These are phyloP conservation scores for Cephalopholis sonnerati DNA, from an alignment of 2,113 vertebrate genomes.

Conservation along the genomic window DNA sequence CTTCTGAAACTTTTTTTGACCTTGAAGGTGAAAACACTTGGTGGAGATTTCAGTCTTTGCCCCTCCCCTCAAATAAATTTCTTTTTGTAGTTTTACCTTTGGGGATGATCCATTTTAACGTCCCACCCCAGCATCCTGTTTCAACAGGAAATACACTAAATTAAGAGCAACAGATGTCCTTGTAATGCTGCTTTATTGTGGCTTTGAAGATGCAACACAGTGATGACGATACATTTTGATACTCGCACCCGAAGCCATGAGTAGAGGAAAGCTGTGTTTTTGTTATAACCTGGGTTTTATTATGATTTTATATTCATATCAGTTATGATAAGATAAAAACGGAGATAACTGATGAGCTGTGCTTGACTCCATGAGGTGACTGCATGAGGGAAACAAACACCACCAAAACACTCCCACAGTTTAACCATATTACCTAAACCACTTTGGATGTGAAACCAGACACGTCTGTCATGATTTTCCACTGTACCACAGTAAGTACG, in stretches of 20 bases:
- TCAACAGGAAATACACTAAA: conserved; percentile 10
- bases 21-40: neutral
- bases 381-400: conserved; percentile 36
- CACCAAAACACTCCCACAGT: neutral
- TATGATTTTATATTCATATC: conserved; percentile 15
- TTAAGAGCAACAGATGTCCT: neutral
- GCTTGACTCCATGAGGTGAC: neutral
- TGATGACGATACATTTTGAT: no score
- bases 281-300: conserved; percentile 6
- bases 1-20: neutral
- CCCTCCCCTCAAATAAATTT: neutral
- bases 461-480: neutral
- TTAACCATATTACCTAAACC: neutral
- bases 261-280: neutral
- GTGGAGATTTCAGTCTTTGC: neutral
- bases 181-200: neutral
- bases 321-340: conserved; percentile 39
- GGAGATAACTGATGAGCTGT: neutral
- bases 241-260: no score
- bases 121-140: neutral
- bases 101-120: neutral
- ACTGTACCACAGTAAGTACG: neutral
- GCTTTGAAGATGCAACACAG: neutral
- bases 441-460: conserved; percentile 2
- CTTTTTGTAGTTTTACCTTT: neutral